Percentiles rank a stretch among this genome's conserved stretches.
These are phyloP conservation scores for Malurus cyaneus DNA, from an alignment of 2,113 vertebrate genomes.

Conservation along the genomic window DNA sequence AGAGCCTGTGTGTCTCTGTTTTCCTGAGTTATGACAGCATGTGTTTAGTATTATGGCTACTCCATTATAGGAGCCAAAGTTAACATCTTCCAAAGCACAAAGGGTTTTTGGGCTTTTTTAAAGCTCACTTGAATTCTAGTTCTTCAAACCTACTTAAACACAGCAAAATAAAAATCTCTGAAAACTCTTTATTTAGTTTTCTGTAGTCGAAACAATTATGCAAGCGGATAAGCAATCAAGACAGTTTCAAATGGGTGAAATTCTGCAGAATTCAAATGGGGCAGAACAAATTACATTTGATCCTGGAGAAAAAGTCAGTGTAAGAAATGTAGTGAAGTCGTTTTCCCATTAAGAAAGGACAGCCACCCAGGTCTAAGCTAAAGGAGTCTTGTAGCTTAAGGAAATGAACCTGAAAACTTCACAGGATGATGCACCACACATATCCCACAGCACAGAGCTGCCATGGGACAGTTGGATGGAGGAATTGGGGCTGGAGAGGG, in stretches of 20 bases:
- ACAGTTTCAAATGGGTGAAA: neutral
- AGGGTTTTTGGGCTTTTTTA: neutral
- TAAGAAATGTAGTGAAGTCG: neutral
- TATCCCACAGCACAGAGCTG: neutral
- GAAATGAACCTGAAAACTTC: neutral
- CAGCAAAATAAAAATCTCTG: neutral
- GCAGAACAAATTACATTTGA: neutral
- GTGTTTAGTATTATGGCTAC: constrained; percentile 53
- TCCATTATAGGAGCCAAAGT: constrained; percentile 35
- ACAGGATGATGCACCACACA: neutral
- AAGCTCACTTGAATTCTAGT: neutral
- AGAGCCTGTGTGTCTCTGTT: constrained; percentile 40
- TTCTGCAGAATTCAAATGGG: neutral
- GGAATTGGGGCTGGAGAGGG: neutral
- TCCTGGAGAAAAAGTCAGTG: neutral
- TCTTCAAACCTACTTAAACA: neutral
- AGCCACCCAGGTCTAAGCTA: neutral
- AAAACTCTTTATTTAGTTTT: neutral
- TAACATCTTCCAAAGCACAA: constrained; percentile 47
- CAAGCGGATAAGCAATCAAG: neutral
- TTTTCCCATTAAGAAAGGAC: neutral
- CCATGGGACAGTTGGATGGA: neutral
- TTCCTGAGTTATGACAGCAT: constrained; percentile 42
- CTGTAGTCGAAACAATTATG: neutral
- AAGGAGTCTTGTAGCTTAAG: neutral